Evolutionary conservation across 2,888 invertebrate species (phyloP).

Genomic region (Notodonta dromedarius): DNA sequence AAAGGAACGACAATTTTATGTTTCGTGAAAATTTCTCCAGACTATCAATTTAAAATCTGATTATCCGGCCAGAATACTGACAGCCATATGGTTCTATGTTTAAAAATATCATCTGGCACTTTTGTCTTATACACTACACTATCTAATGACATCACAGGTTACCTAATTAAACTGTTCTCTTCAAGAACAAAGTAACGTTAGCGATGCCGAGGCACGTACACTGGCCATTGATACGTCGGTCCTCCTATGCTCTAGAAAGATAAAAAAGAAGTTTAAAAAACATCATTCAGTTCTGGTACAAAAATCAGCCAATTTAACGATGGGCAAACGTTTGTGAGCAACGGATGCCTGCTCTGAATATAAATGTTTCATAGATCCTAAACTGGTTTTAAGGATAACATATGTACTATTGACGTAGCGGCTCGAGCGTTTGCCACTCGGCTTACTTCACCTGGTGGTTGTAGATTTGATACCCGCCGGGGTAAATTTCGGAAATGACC

Average conservation of each 20-base stretch:
- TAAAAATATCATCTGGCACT: constrained; percentile 68
- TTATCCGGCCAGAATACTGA: neutral
- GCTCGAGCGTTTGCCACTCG: too few relatives aligned
- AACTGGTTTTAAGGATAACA: neutral
- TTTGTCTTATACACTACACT: constrained; percentile 64
- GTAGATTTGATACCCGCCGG: too few relatives aligned
- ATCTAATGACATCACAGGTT: constrained; percentile 62
- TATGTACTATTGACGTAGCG: neutral
- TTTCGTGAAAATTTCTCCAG: neutral
- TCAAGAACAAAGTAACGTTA: constrained; percentile 43
- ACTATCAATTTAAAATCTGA: neutral
- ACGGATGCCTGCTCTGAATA: neutral
- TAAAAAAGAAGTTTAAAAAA: constrained; percentile 12
- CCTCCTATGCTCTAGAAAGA: constrained; percentile 59
- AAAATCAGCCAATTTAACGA: neutral
- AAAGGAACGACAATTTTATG: neutral
- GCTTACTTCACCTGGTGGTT: too few relatives aligned
- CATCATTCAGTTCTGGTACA: neutral
- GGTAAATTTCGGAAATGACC: too few relatives aligned
- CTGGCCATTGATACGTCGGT: constrained; percentile 70
- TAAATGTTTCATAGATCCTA: neutral
- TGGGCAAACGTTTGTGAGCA: neutral
- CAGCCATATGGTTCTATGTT: constrained; percentile 25
- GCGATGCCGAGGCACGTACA: constrained; percentile 64
- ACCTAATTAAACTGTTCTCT: constrained; percentile 16